Conservation (phyloP, 2,113 vertebrate genomes). For the Solenodon paradoxus region DNA sequence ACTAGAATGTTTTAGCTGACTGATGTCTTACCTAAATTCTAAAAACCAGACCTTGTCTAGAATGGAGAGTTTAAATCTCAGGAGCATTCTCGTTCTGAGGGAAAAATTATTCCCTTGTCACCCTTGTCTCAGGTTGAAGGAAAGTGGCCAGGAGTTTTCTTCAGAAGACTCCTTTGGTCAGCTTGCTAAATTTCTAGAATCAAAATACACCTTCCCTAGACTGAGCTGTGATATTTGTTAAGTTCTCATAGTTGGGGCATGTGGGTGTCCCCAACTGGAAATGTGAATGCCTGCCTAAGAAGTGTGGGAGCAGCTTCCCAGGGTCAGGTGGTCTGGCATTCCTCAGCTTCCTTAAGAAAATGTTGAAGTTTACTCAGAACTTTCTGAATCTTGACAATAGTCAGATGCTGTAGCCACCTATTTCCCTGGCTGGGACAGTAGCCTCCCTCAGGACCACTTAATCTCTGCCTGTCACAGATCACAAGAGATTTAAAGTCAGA, state of each 20-base stretch:
- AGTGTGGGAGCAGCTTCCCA: constrained; percentile 64
- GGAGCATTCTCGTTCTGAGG: neutral
- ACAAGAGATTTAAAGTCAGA: constrained; percentile 73
- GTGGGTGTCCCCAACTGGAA: constrained; percentile 49
- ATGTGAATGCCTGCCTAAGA: constrained; percentile 44
- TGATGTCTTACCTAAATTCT: constrained; percentile 9
- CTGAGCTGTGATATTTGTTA: constrained; percentile 46
- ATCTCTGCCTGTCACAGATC: constrained; percentile 56
- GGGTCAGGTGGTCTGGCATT: constrained; percentile 68
- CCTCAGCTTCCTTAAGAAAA: constrained; percentile 77
- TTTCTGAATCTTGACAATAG: constrained; percentile 73
- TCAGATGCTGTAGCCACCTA: constrained; percentile 73
- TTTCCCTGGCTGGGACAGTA: constrained; percentile 60
- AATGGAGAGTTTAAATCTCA: constrained; percentile 50
- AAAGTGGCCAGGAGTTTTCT: constrained; percentile 45
- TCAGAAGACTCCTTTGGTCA: constrained; percentile 33
- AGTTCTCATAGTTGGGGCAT: constrained; percentile 58
- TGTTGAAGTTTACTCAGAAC: constrained; percentile 79
- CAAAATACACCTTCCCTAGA: constrained; percentile 19
- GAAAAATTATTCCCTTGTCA: constrained; percentile 51
- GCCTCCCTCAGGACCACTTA: constrained; percentile 63
- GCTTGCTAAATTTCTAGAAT: constrained; percentile 48
- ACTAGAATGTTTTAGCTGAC: neutral
- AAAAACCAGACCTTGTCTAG: constrained; percentile 26
- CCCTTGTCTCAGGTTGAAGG: constrained; percentile 39